Evolutionary conservation across 2,888 invertebrate genomes (phyloP).

Genomic region (Eilema caniola): DNA sequence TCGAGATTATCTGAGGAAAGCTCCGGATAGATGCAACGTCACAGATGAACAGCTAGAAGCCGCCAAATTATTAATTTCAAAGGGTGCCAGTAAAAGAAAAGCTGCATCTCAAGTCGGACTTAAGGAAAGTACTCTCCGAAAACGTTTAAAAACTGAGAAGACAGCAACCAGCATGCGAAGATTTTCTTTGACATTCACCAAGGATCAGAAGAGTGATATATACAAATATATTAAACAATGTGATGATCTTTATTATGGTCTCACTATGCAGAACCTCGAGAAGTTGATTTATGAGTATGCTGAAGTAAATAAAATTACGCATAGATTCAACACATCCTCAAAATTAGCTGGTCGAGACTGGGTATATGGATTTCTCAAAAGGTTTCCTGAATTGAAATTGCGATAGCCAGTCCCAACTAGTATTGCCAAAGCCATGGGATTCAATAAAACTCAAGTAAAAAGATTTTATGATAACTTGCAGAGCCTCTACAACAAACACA

Average conservation of each 20-base stretch:
- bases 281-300: constrained; percentile 17
- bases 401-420: constrained; percentile 32
- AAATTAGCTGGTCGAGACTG: constrained; percentile 41
- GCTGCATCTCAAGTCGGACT: not conserved
- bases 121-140: constrained; percentile 34
- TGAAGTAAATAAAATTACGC: constrained; percentile 18
- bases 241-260: no score
- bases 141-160: constrained; percentile 36
- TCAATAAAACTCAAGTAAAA: constrained; percentile 40
- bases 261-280: no score
- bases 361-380: constrained; percentile 37
- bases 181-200: constrained; percentile 33
- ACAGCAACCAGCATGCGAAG: constrained; percentile 24
- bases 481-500: no score
- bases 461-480: no score
- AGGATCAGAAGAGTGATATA: constrained; percentile 32
- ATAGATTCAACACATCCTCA: constrained; percentile 34
- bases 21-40: no score
- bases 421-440: constrained; percentile 50
- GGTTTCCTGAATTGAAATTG: constrained; percentile 31
- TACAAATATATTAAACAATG: constrained; percentile 28
- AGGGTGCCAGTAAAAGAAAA: no score
- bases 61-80: no score
- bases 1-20: no score
- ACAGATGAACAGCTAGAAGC: no score